Conservation (phyloP, 1,140 invertebrate genomes). For the Nymphalis io region DNA sequence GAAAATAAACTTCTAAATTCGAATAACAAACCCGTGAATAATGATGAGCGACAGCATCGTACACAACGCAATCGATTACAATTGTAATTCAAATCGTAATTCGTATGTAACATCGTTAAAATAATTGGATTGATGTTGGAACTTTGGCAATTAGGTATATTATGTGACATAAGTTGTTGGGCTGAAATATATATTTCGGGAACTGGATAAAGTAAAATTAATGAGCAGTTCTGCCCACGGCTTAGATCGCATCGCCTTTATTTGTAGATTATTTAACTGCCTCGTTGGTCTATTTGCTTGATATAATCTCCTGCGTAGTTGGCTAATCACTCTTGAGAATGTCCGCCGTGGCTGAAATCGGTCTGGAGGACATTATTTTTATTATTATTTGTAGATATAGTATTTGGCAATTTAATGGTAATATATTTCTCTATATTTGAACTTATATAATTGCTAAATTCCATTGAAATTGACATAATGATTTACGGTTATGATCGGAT, state of each 20-base stretch:
- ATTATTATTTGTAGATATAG: too few relatives aligned
- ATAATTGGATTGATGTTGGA: constrained; percentile 35
- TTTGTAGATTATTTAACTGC: too few relatives aligned
- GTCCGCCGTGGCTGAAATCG: too few relatives aligned
- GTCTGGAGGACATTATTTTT: too few relatives aligned
- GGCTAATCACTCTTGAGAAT: too few relatives aligned
- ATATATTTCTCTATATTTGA: too few relatives aligned
- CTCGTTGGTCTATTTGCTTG: too few relatives aligned
- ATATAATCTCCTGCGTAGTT: too few relatives aligned
- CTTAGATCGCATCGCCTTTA: not conserved
- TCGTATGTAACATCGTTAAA: constrained; percentile 32
- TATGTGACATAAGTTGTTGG: constrained; percentile 13
- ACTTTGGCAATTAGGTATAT: constrained; percentile 31
- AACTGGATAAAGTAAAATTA: not conserved
- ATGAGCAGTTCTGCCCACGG: not conserved
- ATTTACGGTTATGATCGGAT: too few relatives aligned
- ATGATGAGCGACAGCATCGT: not conserved
- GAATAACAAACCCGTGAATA: not conserved
- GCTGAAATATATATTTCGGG: not conserved
- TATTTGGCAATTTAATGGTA: too few relatives aligned
- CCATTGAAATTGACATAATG: too few relatives aligned
- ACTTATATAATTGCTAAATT: too few relatives aligned
- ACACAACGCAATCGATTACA: constrained; percentile 17
- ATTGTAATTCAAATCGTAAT: constrained; percentile 29
- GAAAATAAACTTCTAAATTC: not conserved